Evolutionary conservation across 2,888 invertebrate species (phyloP), one percentile per base, ranked within the genome.

Genomic region (Caenorhabditis sp.): DNA sequence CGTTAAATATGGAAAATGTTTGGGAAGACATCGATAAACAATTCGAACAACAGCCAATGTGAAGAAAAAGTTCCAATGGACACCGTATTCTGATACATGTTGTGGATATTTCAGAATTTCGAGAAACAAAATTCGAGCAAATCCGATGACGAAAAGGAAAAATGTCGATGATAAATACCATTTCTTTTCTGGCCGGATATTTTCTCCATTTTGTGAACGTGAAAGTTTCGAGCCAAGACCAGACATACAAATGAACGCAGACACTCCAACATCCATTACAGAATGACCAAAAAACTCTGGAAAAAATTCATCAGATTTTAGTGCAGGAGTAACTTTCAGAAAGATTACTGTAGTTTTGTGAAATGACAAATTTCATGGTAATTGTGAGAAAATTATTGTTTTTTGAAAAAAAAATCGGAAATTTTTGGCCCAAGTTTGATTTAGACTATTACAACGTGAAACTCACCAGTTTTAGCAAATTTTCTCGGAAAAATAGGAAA

Each of bases 31-130:
- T 17, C 62, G 54, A 58, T 71, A 70, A 31, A 73, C 57, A 14
- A 68, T 61, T 76, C 78, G 60, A 26, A 94, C 92, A 51, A 92
- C 89, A 1, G 94, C 95, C 66, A 99, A 89, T 0, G 96, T 97
- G 79, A 95, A 92, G 89, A 97, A 99, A 88, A 99, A 99, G 89
- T 99, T 99, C 94, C 97, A 95, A 88, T 99, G 97, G 0, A 93
- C 91, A 0, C 99, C 99, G 90, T 99, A 99, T 88, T 99, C 99
- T 0, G 93, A 92, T 0, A 93, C 91, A 88, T 95, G 93, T 84
- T 93, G 93, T 67, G 94, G 93, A 88, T 99, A 97, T 79, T 93
- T 91, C 1, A 93, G 89, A 1, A 91, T 80, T 80, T 88, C 88
- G 14, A 90, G 86, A 23, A 88, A 78, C 2, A 89, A 21, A 8